Evolutionary conservation across 2,797 vertebrate species (phyloP).

Genomic region (Fundulus diaphanus): DNA sequence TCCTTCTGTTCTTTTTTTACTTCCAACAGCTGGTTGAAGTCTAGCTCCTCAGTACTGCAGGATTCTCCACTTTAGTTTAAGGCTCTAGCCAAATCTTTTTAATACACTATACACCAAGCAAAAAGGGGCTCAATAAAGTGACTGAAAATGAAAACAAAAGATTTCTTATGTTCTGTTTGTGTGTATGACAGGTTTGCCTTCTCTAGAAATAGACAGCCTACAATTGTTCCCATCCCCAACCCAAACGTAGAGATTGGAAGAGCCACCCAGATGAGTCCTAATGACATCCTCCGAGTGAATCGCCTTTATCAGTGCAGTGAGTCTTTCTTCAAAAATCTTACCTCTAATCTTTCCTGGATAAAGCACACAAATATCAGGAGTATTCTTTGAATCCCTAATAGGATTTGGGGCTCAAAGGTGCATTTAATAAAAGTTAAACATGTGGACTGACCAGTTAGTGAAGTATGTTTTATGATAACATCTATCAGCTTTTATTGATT

Average conservation of each 20-base stretch:
- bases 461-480: not conserved
- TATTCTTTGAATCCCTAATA: not conserved
- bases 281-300: constrained; percentile 70
- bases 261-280: constrained; percentile 56
- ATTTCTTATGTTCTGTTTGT: constrained; percentile 2
- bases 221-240: constrained; percentile 69
- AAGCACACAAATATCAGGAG: not conserved
- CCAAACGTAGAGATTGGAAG: constrained; percentile 51
- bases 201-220: constrained; percentile 61
- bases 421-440: not conserved
- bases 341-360: not conserved
- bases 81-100: not conserved
- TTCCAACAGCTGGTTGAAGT: not conserved
- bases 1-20: not conserved
- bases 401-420: not conserved
- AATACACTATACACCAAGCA: not conserved
- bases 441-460: not conserved
- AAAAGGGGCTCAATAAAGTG: not conserved
- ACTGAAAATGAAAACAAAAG: not conserved
- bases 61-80: not conserved
- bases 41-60: not conserved
- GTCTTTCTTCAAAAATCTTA: constrained; percentile 18
- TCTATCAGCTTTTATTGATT: not conserved
- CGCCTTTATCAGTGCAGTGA: constrained; percentile 67
- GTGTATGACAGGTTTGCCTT: constrained; percentile 65